A percentile compares a stretch with the other conserved stretches of the same genome.
These are phyloP conservation scores for Pachyuromys duprasi DNA, from an alignment of 2,797 vertebrate genomes.

Conservation along the genomic window DNA sequence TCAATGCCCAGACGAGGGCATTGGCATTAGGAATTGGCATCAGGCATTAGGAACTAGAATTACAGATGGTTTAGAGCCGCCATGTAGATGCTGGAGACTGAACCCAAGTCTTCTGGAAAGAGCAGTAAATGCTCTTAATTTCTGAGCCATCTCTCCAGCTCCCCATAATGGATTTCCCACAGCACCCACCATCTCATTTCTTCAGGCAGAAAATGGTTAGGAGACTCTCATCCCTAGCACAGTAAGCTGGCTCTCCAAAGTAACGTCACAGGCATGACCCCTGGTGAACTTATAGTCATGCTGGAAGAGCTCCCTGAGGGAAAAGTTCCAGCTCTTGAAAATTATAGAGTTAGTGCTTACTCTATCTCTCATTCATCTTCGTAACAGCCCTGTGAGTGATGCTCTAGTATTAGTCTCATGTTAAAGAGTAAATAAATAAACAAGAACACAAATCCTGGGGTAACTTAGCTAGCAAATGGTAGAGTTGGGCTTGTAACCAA, in stretches of 20 bases:
- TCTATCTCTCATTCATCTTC: background rate
- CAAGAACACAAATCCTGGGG: background rate
- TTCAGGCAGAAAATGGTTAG: conserved; percentile 13
- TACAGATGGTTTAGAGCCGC: background rate
- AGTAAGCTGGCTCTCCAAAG: background rate
- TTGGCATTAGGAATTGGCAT: background rate
- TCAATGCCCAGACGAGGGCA: background rate
- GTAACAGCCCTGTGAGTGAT: background rate
- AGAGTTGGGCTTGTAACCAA: background rate
- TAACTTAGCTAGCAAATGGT: conserved; percentile 5
- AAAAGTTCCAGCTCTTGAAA: background rate
- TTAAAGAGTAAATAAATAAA: conserved; percentile 36
- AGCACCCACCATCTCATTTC: conserved; percentile 15
- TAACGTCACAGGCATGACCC: background rate
- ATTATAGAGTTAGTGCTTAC: background rate
- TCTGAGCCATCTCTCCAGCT: background rate
- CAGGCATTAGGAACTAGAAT: background rate
- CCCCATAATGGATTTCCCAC: conserved; percentile 33
- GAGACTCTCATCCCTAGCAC: background rate
- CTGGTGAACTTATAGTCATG: background rate
- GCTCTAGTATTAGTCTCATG: background rate
- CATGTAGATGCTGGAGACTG: background rate
- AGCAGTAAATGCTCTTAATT: background rate
- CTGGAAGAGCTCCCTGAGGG: background rate
- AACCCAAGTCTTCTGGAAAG: background rate